These are phyloP conservation scores for Pachyuromys duprasi DNA, from an alignment of 2,797 vertebrate genomes.

Conservation along the genomic window DNA sequence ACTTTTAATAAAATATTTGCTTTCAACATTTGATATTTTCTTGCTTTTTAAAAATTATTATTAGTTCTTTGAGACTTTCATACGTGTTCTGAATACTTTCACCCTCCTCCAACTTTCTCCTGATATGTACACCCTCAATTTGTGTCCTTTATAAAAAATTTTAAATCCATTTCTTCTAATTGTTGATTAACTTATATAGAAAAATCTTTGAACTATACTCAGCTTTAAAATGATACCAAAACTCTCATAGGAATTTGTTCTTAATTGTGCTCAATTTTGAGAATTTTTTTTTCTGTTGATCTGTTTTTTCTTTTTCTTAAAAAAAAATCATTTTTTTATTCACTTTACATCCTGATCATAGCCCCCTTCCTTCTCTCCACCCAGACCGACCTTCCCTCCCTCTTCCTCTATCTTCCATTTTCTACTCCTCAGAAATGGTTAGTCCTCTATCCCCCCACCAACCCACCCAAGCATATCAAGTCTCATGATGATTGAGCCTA, in stretches of 20 bases:
- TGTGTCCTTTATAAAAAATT: background rate
- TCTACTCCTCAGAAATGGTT: too few species aligned
- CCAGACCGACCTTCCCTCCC: too few species aligned
- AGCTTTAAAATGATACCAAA: conserved; percentile 49
- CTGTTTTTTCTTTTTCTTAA: too few species aligned
- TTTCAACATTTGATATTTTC: conserved; percentile 63
- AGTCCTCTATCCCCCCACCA: too few species aligned
- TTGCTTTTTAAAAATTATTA: background rate
- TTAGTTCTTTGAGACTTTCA: background rate
- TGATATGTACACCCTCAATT: background rate
- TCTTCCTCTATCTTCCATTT: too few species aligned
- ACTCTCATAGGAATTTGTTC: conserved; percentile 11
- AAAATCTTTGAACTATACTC: conserved; percentile 11
- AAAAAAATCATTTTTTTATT: too few species aligned
- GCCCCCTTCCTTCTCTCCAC: too few species aligned
- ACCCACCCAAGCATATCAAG: too few species aligned
- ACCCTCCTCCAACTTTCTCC: background rate
- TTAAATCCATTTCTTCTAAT: background rate
- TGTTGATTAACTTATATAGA: conserved; percentile 59
- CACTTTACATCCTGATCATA: too few species aligned
- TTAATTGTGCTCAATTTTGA: conserved; percentile 43
- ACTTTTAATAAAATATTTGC: conserved; percentile 56
- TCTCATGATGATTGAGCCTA: too few species aligned
- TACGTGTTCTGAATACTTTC: background rate
- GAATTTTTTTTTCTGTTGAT: background rate